Evolutionary conservation across 2,888 invertebrate species (phyloP).

Genomic region (Amphipoea lucens): DNA sequence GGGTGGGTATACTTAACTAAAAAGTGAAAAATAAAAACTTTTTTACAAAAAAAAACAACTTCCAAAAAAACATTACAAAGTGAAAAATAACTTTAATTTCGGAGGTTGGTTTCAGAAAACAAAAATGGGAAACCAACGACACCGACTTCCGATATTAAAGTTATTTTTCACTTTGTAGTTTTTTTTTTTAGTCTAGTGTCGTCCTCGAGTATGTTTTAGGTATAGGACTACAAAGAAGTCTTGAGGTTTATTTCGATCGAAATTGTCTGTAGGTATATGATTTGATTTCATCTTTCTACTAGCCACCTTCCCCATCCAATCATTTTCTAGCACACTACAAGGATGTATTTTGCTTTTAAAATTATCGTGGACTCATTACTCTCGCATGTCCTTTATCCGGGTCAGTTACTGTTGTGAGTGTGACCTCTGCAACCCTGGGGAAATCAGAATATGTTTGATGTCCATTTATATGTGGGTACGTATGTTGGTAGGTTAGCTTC

Average conservation of each 20-base stretch:
- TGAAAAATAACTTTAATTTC: too few relatives aligned
- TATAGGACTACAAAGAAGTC: neutral
- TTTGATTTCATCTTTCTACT: neutral
- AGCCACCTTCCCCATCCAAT: neutral
- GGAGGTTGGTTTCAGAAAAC: too few relatives aligned
- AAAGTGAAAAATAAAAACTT: too few relatives aligned
- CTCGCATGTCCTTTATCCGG: slow-evolving; percentile 20
- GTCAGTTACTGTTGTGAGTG: slow-evolving; percentile 13
- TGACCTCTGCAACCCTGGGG: slow-evolving; percentile 27
- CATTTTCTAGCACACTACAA: neutral
- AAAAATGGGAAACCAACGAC: too few relatives aligned
- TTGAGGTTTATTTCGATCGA: neutral
- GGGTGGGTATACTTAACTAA: too few relatives aligned
- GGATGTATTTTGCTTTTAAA: slow-evolving; percentile 18
- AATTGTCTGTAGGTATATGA: neutral
- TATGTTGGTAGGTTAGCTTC: neutral
- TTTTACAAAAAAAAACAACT: too few relatives aligned
- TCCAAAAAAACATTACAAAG: too few relatives aligned
- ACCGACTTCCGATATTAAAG: too few relatives aligned
- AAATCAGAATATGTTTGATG: slow-evolving; percentile 28
- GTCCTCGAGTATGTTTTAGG: neutral
- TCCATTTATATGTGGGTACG: neutral
- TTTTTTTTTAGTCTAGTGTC: neutral
- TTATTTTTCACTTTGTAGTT: too few relatives aligned
- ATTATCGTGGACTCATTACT: neutral